phyloP scores from a whole-genome alignment of 2,113 vertebrate genomes.

The Plecturocebus donacophilus region DNA sequence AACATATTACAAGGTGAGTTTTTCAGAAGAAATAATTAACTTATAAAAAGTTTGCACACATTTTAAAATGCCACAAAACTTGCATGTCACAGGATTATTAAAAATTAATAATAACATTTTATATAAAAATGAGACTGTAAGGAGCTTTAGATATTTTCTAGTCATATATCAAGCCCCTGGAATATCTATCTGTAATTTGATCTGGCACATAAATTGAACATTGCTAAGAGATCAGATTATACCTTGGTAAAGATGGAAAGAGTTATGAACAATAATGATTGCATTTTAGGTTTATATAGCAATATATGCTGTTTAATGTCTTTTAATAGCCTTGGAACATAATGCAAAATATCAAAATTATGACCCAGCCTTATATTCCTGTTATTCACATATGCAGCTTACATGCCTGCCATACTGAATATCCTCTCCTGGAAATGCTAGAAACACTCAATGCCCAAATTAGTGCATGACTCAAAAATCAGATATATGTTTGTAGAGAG shows the following conservation, averaged over 20 bases:
- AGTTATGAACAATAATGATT: constrained; percentile 20
- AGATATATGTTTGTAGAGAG: background rate
- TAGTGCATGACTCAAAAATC: background rate
- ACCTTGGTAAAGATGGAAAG: background rate
- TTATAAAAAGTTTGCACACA: background rate
- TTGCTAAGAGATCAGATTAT: constrained; percentile 45
- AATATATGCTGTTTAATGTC: constrained; percentile 21
- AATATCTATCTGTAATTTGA: constrained; percentile 54
- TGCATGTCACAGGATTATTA: background rate
- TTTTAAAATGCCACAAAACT: constrained; percentile 40
- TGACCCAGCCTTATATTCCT: background rate
- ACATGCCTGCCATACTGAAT: background rate
- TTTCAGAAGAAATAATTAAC: constrained; percentile 53
- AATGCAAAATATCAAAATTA: constrained; percentile 43
- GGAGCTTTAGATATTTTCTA: background rate
- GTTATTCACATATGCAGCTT: background rate
- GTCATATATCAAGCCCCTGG: background rate
- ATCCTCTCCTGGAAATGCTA: background rate
- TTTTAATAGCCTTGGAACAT: constrained; percentile 29
- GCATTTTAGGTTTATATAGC: constrained; percentile 8
- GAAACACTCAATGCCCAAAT: background rate
- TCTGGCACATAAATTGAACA: constrained; percentile 34
- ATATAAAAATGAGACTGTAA: background rate
- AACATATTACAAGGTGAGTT: constrained; percentile 5
- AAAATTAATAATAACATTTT: constrained; percentile 11